A percentile compares a stretch with the other conserved stretches of the same genome.
Evolutionary conservation across 2,797 vertebrate species (phyloP).

Genomic region (Sebastiscus tertius): DNA sequence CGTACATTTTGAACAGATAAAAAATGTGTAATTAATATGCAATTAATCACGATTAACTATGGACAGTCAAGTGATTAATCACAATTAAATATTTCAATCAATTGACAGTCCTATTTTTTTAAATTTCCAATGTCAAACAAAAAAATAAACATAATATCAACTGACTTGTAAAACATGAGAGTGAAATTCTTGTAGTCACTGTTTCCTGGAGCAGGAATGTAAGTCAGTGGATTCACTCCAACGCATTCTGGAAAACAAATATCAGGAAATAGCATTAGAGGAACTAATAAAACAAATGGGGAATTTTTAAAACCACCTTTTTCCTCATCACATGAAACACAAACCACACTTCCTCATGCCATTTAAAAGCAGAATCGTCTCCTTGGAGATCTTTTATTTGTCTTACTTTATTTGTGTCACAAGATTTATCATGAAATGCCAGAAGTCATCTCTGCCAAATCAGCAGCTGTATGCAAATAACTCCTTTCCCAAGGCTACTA

Average conservation of each 20-base stretch:
- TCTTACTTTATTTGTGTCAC: background rate
- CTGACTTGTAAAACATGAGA: conserved; percentile 92
- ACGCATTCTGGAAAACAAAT: conserved; percentile 84
- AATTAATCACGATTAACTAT: too few relatives aligned
- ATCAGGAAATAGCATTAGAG: conserved; percentile 30
- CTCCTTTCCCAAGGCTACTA: conserved; percentile 6
- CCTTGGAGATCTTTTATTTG: background rate
- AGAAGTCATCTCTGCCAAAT: conserved; percentile 6
- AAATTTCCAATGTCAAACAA: background rate
- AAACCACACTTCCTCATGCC: conserved; percentile 33
- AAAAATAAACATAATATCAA: background rate
- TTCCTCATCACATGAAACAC: conserved; percentile 40
- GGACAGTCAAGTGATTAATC: too few relatives aligned
- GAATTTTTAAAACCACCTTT: conserved; percentile 11
- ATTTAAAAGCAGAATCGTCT: background rate
- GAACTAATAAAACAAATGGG: conserved; percentile 31
- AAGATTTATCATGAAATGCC: background rate
- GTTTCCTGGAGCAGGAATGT: conserved; percentile 30
- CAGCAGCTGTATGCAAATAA: conserved; percentile 52
- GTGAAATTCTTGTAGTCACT: conserved; percentile 88
- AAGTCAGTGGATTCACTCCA: conserved; percentile 81
- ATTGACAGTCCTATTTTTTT: background rate
- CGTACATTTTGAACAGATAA: too few relatives aligned
- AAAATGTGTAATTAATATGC: too few relatives aligned
- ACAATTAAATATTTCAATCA: too few relatives aligned